Conservation (phyloP, 2,888 invertebrate genomes). For the Pammene aurita region DNA sequence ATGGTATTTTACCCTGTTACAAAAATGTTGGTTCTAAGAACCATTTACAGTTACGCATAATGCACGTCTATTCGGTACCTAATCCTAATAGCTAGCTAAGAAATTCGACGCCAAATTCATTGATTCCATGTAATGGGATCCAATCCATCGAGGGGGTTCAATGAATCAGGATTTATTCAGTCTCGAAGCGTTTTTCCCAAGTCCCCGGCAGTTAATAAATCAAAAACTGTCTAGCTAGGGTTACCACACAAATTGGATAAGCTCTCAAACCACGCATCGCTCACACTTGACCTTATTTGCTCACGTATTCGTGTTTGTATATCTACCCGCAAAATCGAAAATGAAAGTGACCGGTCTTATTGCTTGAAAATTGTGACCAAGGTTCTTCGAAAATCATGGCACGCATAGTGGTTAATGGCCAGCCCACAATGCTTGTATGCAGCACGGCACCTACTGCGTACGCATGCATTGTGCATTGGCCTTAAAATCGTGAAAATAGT, state of each 20-base stretch:
- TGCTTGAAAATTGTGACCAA: background rate
- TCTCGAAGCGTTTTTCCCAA: constrained; percentile 30
- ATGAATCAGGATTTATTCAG: constrained; percentile 26
- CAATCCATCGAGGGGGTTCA: constrained; percentile 17
- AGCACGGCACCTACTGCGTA: too few relatives aligned
- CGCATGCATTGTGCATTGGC: too few relatives aligned
- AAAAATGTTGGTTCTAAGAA: background rate
- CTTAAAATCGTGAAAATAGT: too few relatives aligned
- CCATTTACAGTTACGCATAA: background rate
- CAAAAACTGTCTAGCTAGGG: constrained; percentile 19
- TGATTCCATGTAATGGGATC: constrained; percentile 21
- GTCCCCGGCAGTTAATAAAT: constrained; percentile 34
- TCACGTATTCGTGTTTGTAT: background rate
- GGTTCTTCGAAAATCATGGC: background rate
- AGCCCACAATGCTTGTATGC: too few relatives aligned
- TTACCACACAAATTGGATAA: background rate
- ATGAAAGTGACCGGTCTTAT: background rate
- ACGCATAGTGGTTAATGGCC: too few relatives aligned
- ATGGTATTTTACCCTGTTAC: background rate
- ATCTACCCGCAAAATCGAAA: background rate
- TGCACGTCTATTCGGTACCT: background rate
- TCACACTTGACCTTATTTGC: background rate
- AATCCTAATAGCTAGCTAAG: constrained; percentile 1
- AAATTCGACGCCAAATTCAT: constrained; percentile 20
- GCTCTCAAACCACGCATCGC: background rate